These are phyloP conservation scores for Andrena minutula DNA, from an alignment of 2,888 invertebrate species.

Conservation along the genomic window DNA sequence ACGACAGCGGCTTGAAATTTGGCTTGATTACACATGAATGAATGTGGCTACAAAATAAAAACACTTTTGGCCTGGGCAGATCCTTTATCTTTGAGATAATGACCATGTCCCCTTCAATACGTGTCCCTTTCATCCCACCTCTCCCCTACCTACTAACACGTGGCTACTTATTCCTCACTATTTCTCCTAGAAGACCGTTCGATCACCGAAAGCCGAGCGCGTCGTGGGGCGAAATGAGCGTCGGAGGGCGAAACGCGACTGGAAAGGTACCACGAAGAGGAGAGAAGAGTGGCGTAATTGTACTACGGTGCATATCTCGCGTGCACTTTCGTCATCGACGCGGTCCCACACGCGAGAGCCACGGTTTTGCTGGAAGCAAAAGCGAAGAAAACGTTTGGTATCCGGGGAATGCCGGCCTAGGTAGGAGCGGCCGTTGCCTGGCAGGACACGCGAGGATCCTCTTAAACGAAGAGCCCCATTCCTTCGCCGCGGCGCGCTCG, in stretches of 20 bases:
- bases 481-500: slow-evolving; percentile 22
- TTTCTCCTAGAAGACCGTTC: too few species aligned
- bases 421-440: slow-evolving; percentile 77
- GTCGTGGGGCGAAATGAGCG: not conserved
- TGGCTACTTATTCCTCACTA: too few species aligned
- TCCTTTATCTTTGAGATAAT: too few species aligned
- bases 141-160: too few species aligned
- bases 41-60: too few species aligned
- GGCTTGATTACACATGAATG: too few species aligned
- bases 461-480: slow-evolving; percentile 50
- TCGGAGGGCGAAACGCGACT: not conserved
- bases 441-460: slow-evolving; percentile 72
- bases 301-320: slow-evolving; percentile 65
- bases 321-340: slow-evolving; percentile 75
- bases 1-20: too few species aligned
- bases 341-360: slow-evolving; percentile 60
- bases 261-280: slow-evolving; percentile 16
- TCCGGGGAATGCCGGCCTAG: slow-evolving; percentile 75
- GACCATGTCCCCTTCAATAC: too few species aligned
- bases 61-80: too few species aligned
- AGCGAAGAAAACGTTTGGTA: slow-evolving; percentile 77
- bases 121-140: too few species aligned
- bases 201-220: too few species aligned
- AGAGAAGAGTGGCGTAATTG: slow-evolving; percentile 38
- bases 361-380: slow-evolving; percentile 75